A percentile compares a stretch with the other conserved stretches of the same genome.
These are phyloP conservation scores for Pipistrellus kuhlii DNA, from an alignment of 2,797 vertebrate species.

Conservation along the genomic window DNA sequence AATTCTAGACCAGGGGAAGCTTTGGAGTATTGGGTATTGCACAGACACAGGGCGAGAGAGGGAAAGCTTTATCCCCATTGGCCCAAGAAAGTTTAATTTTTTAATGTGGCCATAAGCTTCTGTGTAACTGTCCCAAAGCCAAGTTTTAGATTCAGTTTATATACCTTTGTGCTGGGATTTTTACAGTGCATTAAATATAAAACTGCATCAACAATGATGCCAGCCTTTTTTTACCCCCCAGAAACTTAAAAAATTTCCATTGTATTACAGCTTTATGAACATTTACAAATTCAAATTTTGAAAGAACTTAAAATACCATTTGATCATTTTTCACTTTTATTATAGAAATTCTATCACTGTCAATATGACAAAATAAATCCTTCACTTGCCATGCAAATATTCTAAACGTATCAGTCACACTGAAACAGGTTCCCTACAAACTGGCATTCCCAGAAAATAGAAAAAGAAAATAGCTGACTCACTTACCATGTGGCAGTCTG, in stretches of 20 bases:
- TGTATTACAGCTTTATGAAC: background rate
- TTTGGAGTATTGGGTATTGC: background rate
- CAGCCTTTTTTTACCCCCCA: background rate
- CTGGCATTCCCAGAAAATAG: background rate
- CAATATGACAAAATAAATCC: background rate
- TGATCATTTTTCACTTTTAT: background rate
- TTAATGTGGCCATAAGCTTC: background rate
- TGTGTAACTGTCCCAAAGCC: background rate
- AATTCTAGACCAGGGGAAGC: background rate
- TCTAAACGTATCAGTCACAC: background rate
- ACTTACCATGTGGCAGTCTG: background rate
- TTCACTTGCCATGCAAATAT: background rate
- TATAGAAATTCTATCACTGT: background rate
- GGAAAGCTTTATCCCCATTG: background rate
- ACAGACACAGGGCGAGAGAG: background rate
- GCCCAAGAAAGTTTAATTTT: background rate
- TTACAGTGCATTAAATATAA: background rate
- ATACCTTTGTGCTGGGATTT: background rate
- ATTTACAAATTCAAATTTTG: conserved; percentile 5
- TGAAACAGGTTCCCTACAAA: background rate
- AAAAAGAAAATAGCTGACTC: background rate
- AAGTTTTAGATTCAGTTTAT: background rate
- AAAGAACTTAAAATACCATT: background rate
- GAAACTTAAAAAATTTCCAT: background rate
- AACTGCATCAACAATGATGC: background rate